Evolutionary conservation across 2,888 invertebrate genomes (phyloP), one percentile per base, ranked within the genome.

Genomic region (Acrobasis repandana): DNA sequence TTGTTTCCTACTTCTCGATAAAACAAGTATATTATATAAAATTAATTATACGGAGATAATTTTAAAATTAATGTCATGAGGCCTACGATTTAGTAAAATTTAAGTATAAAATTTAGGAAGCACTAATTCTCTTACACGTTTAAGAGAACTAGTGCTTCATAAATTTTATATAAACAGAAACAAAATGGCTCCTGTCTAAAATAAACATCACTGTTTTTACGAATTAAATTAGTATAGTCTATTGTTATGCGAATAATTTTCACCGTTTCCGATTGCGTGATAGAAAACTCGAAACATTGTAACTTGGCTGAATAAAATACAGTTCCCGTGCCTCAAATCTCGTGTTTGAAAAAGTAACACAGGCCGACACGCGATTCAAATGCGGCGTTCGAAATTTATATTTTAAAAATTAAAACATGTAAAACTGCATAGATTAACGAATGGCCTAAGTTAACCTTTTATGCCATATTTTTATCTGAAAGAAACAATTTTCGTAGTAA

Each of bases 221-320:
- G 61, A 63, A 67, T 68, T 66, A 65, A 69, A 67, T 63, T 63
- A 69, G 67, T 65, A 67, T 66, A 67, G 64, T 65, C 51, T 60
- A 61, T 67, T 68, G 69, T 72, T 72, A 75, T 68, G 62, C 71
- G 73, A 77, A 77, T 77, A 76, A 79, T 81, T 81, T 80, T 80
- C 78, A 74, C 76, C 67, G 69, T 71, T 60, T 75, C 64, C 64
- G 71, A 68, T 82, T 70, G 85, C 86, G 86, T 86, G 86, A 77
- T 82, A 67, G 70, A 71, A 73, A 80, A 82, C 75, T 79, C 66
- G 70, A 76, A 74, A 74, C 71, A 74, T 75, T 71, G 73, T 74
- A 72, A 69, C 66, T 75, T 72, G 72, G 67, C 73, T 72, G 70
- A 74, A 74, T 77, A 74, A 60, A 46, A 71, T 69, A 73, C 72